phyloP scores from a whole-genome alignment of 2,888 invertebrate species.

The Artemia sinica region DNA sequence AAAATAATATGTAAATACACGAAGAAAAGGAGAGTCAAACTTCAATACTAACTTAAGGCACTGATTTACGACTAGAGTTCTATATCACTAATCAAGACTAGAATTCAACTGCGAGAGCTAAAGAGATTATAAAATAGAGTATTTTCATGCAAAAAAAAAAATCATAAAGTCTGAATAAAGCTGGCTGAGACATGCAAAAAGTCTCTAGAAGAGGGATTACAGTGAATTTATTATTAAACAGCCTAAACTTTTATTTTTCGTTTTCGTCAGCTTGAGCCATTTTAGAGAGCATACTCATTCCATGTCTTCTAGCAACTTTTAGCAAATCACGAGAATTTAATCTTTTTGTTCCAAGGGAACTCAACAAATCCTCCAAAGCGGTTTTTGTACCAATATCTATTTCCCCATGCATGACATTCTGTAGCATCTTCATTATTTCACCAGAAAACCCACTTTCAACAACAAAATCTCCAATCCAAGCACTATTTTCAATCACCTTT shows the following conservation, averaged over 20 bases:
- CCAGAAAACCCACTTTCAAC: constrained; percentile 87
- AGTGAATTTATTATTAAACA: not conserved
- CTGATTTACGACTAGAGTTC: too few species aligned
- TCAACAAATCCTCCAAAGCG: constrained; percentile 74
- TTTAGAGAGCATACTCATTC: not conserved
- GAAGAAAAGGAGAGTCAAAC: too few species aligned
- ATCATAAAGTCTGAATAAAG: too few species aligned
- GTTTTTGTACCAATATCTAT: constrained; percentile 66
- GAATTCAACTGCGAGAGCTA: too few species aligned
- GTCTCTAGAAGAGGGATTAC: not conserved
- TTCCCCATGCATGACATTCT: constrained; percentile 63
- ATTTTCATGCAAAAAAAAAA: too few species aligned
- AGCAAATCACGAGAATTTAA: constrained; percentile 20
- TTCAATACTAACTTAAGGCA: too few species aligned
- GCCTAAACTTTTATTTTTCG: not conserved
- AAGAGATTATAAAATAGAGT: too few species aligned
- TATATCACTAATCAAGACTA: too few species aligned
- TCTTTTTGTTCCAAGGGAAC: constrained; percentile 42
- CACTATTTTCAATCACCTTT: constrained; percentile 55
- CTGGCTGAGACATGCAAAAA: too few species aligned
- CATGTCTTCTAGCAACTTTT: constrained; percentile 8
- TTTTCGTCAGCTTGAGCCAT: not conserved
- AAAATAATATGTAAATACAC: too few species aligned
- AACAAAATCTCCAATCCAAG: constrained; percentile 77
- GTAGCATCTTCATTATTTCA: constrained; percentile 61